A percentile compares a stretch with the other conserved stretches of the same genome.
Evolutionary conservation across 2,113 vertebrate genomes (phyloP).

Genomic region (Puffinus mauretanicus): DNA sequence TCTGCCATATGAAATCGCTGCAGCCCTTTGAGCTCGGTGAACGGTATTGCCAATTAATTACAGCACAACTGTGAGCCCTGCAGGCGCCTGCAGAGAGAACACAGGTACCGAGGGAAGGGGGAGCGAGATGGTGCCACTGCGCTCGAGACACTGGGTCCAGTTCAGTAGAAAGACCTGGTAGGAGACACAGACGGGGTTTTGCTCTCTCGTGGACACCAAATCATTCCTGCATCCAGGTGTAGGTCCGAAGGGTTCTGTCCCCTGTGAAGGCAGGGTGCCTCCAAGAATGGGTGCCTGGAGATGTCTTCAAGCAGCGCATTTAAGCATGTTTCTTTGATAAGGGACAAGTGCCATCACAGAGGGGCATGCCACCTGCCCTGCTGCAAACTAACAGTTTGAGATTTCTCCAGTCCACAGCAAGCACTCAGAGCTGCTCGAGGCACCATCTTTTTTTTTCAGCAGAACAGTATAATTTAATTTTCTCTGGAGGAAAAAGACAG

Average conservation of each 20-base stretch:
- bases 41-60: background rate
- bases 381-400: background rate
- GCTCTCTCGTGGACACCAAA: too few species aligned
- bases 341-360: background rate
- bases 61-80: background rate
- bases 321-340: background rate
- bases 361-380: background rate
- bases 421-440: background rate
- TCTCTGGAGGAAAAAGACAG: background rate
- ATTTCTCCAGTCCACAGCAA: background rate
- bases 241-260: too few species aligned
- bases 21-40: background rate
- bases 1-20: background rate
- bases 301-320: too few species aligned
- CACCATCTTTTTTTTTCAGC: background rate
- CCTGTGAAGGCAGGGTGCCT: too few species aligned
- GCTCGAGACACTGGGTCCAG: background rate
- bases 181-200: too few species aligned
- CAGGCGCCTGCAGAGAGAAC: background rate
- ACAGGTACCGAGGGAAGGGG: background rate
- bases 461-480: background rate
- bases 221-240: too few species aligned
- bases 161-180: background rate
- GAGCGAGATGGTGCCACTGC: fast-evolving
- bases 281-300: too few species aligned